Evolutionary conservation across 1,140 invertebrate genomes (phyloP).

Genomic region (Thereuonema tuberculata): DNA sequence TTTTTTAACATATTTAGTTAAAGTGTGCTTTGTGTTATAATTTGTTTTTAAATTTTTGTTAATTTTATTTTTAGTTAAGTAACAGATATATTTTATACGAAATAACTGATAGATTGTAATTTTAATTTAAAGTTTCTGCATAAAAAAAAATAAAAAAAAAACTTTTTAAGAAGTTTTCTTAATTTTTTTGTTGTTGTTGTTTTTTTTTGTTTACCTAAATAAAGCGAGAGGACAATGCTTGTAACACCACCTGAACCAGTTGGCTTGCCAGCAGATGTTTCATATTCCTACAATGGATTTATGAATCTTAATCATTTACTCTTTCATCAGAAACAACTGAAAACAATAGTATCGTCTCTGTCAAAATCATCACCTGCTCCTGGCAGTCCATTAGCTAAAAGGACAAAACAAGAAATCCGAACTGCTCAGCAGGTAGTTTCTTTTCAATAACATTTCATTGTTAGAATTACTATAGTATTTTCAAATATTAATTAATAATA

Average conservation of each 20-base stretch:
- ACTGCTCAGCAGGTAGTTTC: slow-evolving; percentile 60
- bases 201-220: neutral
- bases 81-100: too few relatives aligned
- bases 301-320: slow-evolving; percentile 40
- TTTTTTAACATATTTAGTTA: too few relatives aligned
- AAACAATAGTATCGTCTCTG: slow-evolving; percentile 24
- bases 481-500: too few relatives aligned
- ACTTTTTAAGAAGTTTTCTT: neutral
- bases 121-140: neutral
- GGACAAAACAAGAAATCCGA: slow-evolving; percentile 90
- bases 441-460: too few relatives aligned
- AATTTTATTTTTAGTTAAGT: too few relatives aligned
- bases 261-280: slow-evolving; percentile 17
- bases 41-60: too few relatives aligned
- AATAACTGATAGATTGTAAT: too few relatives aligned
- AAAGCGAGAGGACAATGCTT: slow-evolving; percentile 79
- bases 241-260: slow-evolving; percentile 82
- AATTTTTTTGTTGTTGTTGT: neutral
- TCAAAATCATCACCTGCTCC: slow-evolving; percentile 41
- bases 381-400: slow-evolving; percentile 73
- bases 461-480: too few relatives aligned
- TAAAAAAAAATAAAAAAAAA: neutral
- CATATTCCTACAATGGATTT: slow-evolving; percentile 35
- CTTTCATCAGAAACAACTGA: slow-evolving; percentile 35
- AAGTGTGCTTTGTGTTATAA: too few relatives aligned